Base-by-base conservation (phyloP, 2,113 vertebrate species). In the Dicentrarchus labrax region DNA sequence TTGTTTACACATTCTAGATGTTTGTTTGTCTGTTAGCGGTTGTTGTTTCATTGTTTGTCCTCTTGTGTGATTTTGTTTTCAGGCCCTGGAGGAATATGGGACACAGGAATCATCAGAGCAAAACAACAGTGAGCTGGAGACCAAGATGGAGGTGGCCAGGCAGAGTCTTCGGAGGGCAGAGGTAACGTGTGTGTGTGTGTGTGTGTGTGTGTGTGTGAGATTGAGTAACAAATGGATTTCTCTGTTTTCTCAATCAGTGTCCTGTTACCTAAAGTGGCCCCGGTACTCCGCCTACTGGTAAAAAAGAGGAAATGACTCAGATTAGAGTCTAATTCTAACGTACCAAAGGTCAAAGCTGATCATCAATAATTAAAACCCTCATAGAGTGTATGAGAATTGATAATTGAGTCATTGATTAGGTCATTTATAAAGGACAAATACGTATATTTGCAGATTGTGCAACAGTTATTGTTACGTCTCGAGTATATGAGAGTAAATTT, bases 81-180 rank as follows among this genome's bases (percentile, higher is more conserved):
- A 99, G 98, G 94, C 96, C 4, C 88, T 99, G 73, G 96, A 97
- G 54, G 97, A 97, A 68, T 95, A 96, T 4, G 96, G 97, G 36
- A 94, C 94, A 67, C 97, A 96, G 7, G 97, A 96, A 60, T 76
- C 92, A 91, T 81, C 84, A 72, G 98, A 99, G 82, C 96, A 96
- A 60, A 97, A 87, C 81, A 94, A 94, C 78, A 91, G 85, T 2
- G 98, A 99, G 2, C 88, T 98, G 91, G 98, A 99, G 87, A 95
- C 96, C 86, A 99, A 97, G 90, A 96, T 98, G 73, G 98, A 99
- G 16, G 97, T 97, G 80, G 95, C 97, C 60, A 96, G 95, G 90
- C 97, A 97, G 93, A 97, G 91, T 78, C 97, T 99, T 8, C 96
- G 98, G 74, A 97, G 97, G 90, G 97, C 98, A 39, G 97, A 99